Base-by-base conservation (phyloP, 2,888 invertebrate species). In the Malthinus flaveolus region DNA sequence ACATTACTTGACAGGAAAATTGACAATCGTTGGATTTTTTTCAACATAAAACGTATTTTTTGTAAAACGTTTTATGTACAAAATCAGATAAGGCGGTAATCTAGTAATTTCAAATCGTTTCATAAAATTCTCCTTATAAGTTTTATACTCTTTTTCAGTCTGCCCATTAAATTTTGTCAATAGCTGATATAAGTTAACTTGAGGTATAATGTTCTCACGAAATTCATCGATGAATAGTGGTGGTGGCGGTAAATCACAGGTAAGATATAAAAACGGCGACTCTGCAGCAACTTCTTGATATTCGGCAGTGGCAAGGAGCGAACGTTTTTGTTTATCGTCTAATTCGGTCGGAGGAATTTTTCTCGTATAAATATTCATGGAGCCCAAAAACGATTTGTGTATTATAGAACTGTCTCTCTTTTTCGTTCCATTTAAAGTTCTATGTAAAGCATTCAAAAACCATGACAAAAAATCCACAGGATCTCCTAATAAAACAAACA, bases 21-120 rank as follows among this genome's bases (percentile, higher is more conserved):
- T 99, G 1, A 99, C 98, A 73, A 99, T 99, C 0, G 99, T 99
- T 1, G 97, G 97, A 82, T 99, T 99, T 80, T 99, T 99, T 78
- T 99, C 99, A 11, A 97, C 86, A 73, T 97, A 99, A 81, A 98
- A 99, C 5, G 96, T 97, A 76, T 99, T 99, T 80, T 97, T 99
- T 1, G 97, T 97, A 78, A 99, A 99, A 63, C 99, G 84, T 81
- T 98, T 97, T 64, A 98, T 95, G 72, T 96, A 97, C 52, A 99
- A 80, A 71, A 99, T 97, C 53, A 98, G 85, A 79, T 94, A 98
- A 1, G 94, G 95, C 5, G 97, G 97, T 62, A 99, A 81, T 69
- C 89, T 84, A 0, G 93, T 95, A 51, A 99, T 91, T 81, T 97
- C 95, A 78, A 98, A 99, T 66, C 96, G 84, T 77, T 98, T 99